phyloP scores from a whole-genome alignment of 1,140 invertebrate species.

The Penaeus chinensis region DNA sequence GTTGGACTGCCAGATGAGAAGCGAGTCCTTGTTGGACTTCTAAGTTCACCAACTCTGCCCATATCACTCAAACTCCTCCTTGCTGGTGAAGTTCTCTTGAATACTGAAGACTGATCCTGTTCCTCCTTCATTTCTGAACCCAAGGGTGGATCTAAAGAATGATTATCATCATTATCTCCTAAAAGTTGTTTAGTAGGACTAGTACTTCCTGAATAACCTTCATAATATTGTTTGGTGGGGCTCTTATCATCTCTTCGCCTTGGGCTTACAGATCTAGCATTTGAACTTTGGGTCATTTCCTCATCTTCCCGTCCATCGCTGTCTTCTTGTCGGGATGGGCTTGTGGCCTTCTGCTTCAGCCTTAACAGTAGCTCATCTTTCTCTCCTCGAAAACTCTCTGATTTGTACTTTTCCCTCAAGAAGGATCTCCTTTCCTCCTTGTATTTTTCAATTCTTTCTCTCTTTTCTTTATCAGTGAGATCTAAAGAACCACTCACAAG shows the following conservation, averaged over 20 bases:
- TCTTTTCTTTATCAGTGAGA: constrained; percentile 60
- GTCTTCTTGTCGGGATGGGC: constrained; percentile 61
- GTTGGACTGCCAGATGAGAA: constrained; percentile 35
- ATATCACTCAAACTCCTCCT: constrained; percentile 55
- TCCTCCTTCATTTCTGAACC: constrained; percentile 27
- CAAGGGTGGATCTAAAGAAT: background rate
- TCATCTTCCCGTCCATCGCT: constrained; percentile 36
- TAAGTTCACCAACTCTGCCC: constrained; percentile 40
- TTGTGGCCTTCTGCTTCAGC: constrained; percentile 64
- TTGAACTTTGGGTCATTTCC: constrained; percentile 28
- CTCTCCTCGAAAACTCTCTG: constrained; percentile 81
- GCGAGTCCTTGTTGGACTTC: constrained; percentile 48
- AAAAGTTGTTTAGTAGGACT: constrained; percentile 18
- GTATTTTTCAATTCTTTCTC: constrained; percentile 83
- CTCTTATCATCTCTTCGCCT: constrained; percentile 36
- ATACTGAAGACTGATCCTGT: constrained; percentile 22
- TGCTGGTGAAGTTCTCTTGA: constrained; percentile 44
- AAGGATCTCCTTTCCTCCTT: constrained; percentile 90
- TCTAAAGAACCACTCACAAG: constrained; percentile 28
- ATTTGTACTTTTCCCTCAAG: constrained; percentile 86
- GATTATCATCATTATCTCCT: background rate
- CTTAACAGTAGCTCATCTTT: constrained; percentile 69
- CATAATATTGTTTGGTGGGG: constrained; percentile 32
- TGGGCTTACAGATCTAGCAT: constrained; percentile 7
- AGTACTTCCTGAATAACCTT: constrained; percentile 9